These are phyloP conservation scores for Dryadula phaetusa DNA, from an alignment of 2,888 invertebrate species.

Conservation along the genomic window DNA sequence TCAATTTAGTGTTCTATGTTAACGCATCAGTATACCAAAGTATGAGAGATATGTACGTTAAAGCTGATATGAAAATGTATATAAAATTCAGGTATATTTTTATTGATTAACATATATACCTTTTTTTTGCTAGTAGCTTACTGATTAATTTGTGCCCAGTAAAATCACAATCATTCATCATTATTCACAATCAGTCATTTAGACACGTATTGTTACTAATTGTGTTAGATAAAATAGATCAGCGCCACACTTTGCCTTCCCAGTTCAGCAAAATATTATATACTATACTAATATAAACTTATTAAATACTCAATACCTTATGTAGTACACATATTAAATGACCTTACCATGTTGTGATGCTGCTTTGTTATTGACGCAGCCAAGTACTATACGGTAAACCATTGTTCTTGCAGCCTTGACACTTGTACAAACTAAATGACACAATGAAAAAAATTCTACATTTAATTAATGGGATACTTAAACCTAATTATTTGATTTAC, in stretches of 20 bases:
- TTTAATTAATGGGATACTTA: constrained; percentile 8
- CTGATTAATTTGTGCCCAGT: too few relatives aligned
- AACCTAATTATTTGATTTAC: neutral
- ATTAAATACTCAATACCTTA: constrained; percentile 7
- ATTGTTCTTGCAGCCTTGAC: constrained; percentile 56
- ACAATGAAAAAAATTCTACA: constrained; percentile 11
- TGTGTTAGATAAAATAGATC: too few relatives aligned
- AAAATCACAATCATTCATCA: neutral
- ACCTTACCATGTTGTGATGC: constrained; percentile 36
- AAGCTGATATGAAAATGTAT: too few relatives aligned
- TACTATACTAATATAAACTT: too few relatives aligned
- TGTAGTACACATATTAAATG: constrained; percentile 27
- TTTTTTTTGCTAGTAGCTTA: neutral
- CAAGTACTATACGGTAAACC: constrained; percentile 38
- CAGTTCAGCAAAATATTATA: too few relatives aligned
- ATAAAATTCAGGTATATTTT: too few relatives aligned
- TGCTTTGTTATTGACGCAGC: constrained; percentile 40
- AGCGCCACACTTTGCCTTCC: too few relatives aligned
- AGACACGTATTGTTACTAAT: too few relatives aligned
- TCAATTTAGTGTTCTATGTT: constrained; percentile 8
- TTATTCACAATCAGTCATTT: neutral
- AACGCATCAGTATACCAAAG: neutral
- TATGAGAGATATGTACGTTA: too few relatives aligned
- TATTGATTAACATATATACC: too few relatives aligned
- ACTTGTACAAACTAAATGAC: constrained; percentile 46